A percentile compares a stretch with the other conserved stretches of the same genome.
Evolutionary conservation across 2,888 invertebrate genomes (phyloP).

Genomic region (Gymnosoma rotundatum): DNA sequence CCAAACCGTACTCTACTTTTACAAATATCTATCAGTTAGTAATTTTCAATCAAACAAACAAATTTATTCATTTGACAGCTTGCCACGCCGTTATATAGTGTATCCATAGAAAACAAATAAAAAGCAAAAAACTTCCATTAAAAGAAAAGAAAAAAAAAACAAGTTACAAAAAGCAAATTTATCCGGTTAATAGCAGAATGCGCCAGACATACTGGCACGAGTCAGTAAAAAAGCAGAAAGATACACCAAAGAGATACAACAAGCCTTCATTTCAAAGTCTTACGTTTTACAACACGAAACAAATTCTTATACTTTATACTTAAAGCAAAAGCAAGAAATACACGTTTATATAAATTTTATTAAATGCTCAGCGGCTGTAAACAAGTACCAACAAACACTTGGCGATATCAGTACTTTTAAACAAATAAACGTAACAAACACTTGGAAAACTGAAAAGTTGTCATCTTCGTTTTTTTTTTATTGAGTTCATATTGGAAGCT

Average conservation of each 20-base stretch:
- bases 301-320: slow-evolving; percentile 22
- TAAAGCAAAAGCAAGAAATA: not conserved
- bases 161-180: slow-evolving; percentile 75
- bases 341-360: slow-evolving; percentile 15
- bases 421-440: slow-evolving; percentile 7
- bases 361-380: slow-evolving; percentile 1
- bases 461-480: not conserved
- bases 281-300: slow-evolving; percentile 18
- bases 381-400: slow-evolving; percentile 1
- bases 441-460: not conserved
- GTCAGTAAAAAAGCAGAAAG: slow-evolving; percentile 77
- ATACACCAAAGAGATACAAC: slow-evolving; percentile 45
- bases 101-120: slow-evolving; percentile 21
- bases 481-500: slow-evolving; percentile 25
- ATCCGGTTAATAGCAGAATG: slow-evolving; percentile 80
- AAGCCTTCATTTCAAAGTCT: not conserved
- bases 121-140: slow-evolving; percentile 29
- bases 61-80: not conserved
- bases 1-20: not conserved
- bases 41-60: not conserved
- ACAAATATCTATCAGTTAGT: not conserved
- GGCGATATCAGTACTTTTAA: not conserved
- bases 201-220: slow-evolving; percentile 77
- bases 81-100: not conserved
- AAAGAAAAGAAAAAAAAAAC: slow-evolving; percentile 29